Evolutionary conservation across 2,797 vertebrate genomes (phyloP).

Genomic region (Mareca strepera): DNA sequence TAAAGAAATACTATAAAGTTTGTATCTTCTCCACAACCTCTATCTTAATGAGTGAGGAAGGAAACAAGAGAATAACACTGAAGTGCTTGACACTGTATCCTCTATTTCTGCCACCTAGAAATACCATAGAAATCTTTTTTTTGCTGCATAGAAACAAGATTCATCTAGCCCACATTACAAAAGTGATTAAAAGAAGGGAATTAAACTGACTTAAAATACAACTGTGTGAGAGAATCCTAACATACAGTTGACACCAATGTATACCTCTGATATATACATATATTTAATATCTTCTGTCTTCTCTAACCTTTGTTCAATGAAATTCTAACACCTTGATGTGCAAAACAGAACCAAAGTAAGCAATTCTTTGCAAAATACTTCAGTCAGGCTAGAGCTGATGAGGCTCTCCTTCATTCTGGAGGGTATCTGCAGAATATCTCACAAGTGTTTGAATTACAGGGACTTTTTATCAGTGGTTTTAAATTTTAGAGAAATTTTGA

Average conservation of each 20-base stretch:
- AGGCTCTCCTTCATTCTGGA: neutral
- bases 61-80: neutral
- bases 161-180: neutral
- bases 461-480: constrained; percentile 20
- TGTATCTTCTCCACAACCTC: neutral
- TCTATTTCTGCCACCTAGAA: neutral
- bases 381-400: neutral
- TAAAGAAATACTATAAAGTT: neutral
- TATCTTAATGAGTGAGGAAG: neutral
- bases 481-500: constrained; percentile 16
- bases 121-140: neutral
- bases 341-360: neutral
- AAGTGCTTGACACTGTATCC: neutral
- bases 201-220: neutral
- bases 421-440: neutral
- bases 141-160: neutral
- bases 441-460: neutral
- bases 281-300: neutral
- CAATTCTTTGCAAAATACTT: constrained; percentile 34
- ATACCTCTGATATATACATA: neutral
- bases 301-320: neutral
- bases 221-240: neutral
- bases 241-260: neutral
- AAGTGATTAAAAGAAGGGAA: neutral
- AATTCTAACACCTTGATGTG: neutral